Percentiles rank a stretch among this genome's conserved stretches.
Evolutionary conservation across 2,888 invertebrate species (phyloP).

Genomic region (Napeogenes sylphis): DNA sequence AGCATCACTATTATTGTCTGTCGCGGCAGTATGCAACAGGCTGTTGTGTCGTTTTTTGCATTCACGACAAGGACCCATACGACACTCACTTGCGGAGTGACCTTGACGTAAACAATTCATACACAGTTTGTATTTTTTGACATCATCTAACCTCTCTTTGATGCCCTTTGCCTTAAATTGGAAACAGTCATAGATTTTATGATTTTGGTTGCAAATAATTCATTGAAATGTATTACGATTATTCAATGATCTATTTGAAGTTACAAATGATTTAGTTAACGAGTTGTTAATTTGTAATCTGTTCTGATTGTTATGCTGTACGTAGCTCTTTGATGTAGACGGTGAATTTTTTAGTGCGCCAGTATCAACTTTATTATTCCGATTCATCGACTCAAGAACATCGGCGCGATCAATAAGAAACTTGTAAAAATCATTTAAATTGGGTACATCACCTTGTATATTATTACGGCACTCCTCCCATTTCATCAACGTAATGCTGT

Average conservation of each 20-base stretch:
- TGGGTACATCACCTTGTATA: slow-evolving; percentile 18
- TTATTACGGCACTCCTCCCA: slow-evolving; percentile 19
- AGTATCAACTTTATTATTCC: neutral
- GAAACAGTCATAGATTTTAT: slow-evolving; percentile 26
- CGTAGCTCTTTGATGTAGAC: too few relatives aligned
- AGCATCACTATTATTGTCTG: neutral
- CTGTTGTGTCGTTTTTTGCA: slow-evolving; percentile 26
- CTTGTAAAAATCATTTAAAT: slow-evolving; percentile 23
- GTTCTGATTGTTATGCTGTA: neutral
- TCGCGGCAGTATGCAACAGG: slow-evolving; percentile 26
- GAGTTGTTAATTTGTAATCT: neutral
- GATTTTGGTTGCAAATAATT: slow-evolving; percentile 22
- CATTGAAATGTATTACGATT: slow-evolving; percentile 8
- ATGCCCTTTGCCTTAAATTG: slow-evolving; percentile 24
- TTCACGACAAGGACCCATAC: slow-evolving; percentile 20
- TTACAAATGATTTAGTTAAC: slow-evolving; percentile 2
- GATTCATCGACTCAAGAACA: slow-evolving; percentile 5
- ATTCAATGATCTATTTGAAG: slow-evolving; percentile 14
- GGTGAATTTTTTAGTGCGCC: neutral
- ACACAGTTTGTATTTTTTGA: slow-evolving; percentile 27
- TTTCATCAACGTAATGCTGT: slow-evolving; percentile 18
- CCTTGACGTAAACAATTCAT: slow-evolving; percentile 28
- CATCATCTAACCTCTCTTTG: slow-evolving; percentile 16
- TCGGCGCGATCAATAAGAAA: slow-evolving; percentile 9
- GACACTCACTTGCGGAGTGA: slow-evolving; percentile 21